Evolutionary conservation across 2,797 vertebrate species (phyloP), one percentile per base, ranked within the genome.

Genomic region (Bradypodion pumilum): DNA sequence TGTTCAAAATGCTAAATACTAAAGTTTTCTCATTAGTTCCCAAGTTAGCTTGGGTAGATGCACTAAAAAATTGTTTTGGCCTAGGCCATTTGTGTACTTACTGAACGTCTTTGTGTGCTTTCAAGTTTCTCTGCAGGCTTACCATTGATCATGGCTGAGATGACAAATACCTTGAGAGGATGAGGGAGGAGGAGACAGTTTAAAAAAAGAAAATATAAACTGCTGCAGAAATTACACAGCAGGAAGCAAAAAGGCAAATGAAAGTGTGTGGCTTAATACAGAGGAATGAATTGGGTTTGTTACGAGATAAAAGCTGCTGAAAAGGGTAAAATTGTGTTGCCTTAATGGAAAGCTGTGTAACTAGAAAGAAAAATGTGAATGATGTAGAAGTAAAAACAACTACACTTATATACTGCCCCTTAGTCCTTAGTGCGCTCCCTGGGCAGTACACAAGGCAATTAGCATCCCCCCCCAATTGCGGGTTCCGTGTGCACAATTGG

Each of bases 41-140:
- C 60, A 85, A 68, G 79, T 85, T 85, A 80, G 72, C 25, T 15
- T 60, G 25, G 49, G 16, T 75, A 72, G 37, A 59, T 19, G 49
- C 8, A 21, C 40, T 59, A 46, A 46, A 37, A 68, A 35, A 72
- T 8, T 59, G 10, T n/a, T 44, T 29, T 56, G 60, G 60, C 35
- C 74, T 23, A 25, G 44, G 32, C 32, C 49, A 29, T 79, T 80
- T 74, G 37, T 27, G 9, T 66, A 68, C 1, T 19, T 23, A 37
- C 6, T 25, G 29, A 27, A 68, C 35, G 23, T 13, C 56, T 76
- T 62, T 5, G n/a, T 44, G 12, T 37, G 49, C n/a, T 85, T 85
- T 70, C 32, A 35, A 37, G 16, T 68, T 80, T 75, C 25, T 59
- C 65, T 13, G n/a, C 44, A 65, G 44, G 76, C 32, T 78, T 46